Conservation (phyloP, 2,797 vertebrate genomes). For the Sibirionetta formosa region DNA sequence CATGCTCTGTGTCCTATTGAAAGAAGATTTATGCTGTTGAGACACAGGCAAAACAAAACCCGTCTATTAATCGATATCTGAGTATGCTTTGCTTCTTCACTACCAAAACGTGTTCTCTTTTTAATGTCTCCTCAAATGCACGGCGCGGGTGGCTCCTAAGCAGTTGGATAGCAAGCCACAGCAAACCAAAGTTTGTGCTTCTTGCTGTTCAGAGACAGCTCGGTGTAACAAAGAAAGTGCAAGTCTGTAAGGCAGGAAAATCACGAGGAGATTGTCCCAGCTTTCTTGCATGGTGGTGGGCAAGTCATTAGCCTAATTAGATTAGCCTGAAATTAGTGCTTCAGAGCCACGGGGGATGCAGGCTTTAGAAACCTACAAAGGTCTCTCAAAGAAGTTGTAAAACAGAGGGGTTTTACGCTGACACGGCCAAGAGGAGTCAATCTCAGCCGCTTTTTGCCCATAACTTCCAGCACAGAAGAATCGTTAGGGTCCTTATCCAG, state of each 20-base stretch:
- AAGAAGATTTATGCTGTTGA: background rate
- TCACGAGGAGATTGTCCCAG: background rate
- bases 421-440: background rate
- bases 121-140: background rate
- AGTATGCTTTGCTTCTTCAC: background rate
- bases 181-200: background rate
- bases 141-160: background rate
- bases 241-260: background rate
- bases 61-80: background rate
- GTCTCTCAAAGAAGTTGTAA: background rate
- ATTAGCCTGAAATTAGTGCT: constrained; percentile 4
- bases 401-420: background rate
- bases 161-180: background rate
- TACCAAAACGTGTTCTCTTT: background rate
- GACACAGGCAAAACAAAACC: background rate
- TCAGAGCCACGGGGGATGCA: background rate
- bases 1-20: background rate
- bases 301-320: constrained; percentile 39
- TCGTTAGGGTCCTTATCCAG: background rate
- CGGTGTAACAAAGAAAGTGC: background rate
- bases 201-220: background rate
- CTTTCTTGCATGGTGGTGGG: background rate
- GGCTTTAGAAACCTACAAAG: background rate
- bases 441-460: background rate
- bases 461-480: background rate